These are phyloP conservation scores for Pachypsylla venusta DNA, from an alignment of 1,140 invertebrate species.

Conservation along the genomic window DNA sequence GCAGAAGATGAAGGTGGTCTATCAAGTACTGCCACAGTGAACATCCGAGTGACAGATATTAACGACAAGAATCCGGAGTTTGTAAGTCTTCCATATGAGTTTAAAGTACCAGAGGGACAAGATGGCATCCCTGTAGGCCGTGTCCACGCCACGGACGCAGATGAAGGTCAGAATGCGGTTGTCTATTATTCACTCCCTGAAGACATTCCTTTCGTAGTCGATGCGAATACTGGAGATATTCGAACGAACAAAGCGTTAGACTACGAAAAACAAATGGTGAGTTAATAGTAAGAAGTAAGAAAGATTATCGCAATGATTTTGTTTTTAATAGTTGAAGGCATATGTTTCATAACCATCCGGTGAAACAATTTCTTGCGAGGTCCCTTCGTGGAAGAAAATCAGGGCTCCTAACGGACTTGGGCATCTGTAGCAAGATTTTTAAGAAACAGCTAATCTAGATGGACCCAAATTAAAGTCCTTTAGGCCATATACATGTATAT, in stretches of 20 bases:
- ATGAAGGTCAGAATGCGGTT: constrained; percentile 49
- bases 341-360: no score
- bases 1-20: constrained; percentile 73
- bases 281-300: no score
- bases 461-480: no score
- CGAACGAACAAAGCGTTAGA: constrained; percentile 58
- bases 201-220: constrained; percentile 61
- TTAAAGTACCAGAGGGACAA: constrained; percentile 65
- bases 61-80: constrained; percentile 82
- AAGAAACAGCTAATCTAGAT: no score
- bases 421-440: no score
- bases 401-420: no score
- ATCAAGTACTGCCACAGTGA: constrained; percentile 63
- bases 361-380: no score
- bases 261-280: constrained; percentile 64
- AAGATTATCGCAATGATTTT: no score
- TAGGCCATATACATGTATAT: no score
- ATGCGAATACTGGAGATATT: constrained; percentile 62
- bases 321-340: no score
- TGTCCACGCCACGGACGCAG: constrained; percentile 68
- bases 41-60: constrained; percentile 76
- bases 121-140: constrained; percentile 50
- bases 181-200: constrained; percentile 46
- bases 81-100: constrained; percentile 53
- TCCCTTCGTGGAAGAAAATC: no score